Evolutionary conservation across 2,113 vertebrate genomes (phyloP), one percentile per base, ranked within the genome.

Genomic region (Tenebrosternarchus preto): DNA sequence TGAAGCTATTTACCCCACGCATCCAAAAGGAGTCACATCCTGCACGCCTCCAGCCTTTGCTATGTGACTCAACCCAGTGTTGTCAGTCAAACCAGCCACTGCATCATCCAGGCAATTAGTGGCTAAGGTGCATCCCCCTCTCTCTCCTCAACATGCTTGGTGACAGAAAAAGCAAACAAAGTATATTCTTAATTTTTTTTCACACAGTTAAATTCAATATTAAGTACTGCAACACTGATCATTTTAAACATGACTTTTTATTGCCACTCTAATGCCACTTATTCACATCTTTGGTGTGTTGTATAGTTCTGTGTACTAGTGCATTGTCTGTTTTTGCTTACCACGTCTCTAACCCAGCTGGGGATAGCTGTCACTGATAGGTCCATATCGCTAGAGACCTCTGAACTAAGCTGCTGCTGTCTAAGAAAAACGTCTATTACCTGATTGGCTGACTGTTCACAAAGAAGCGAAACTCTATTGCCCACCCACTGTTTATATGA

Each of bases 401-500:
- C 9, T 29, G 1, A 12, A 31, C 11, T 15, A n/a, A 64, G 81
- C 29, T 19, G 11, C 29, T 33, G 73, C 22, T 31, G n/a, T 69
- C 25, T 43, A n/a, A 17, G 31, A 31, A 67, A 50, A 76, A 29
- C 68, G 59, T 27, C 76, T 84, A 39, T 36, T 74, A 81, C 88
- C 82, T 90, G 90, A 92, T 93, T 93, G 92, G 92, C 86, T 92
- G 87, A 73, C 33, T 85, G 46, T 57, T 29, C 25, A 46, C 39
- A 63, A 64, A 69, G 50, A 22, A 66, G 69, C 12, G 64, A 22
- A 61, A 67, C 86, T 64, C 22, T 5, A 80, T 80, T 85, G 80
- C 91, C 93, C 91, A 87, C 92, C 92, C 92, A 91, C 90, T 75
- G 75, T 86, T 87, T 87, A 88, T 87, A 89, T 88, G 83, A 83